Percentiles rank a stretch among this genome's conserved stretches.
These are phyloP conservation scores for Diplosoma virens DNA, from an alignment of 23 tunicate species.

Conservation along the genomic window DNA sequence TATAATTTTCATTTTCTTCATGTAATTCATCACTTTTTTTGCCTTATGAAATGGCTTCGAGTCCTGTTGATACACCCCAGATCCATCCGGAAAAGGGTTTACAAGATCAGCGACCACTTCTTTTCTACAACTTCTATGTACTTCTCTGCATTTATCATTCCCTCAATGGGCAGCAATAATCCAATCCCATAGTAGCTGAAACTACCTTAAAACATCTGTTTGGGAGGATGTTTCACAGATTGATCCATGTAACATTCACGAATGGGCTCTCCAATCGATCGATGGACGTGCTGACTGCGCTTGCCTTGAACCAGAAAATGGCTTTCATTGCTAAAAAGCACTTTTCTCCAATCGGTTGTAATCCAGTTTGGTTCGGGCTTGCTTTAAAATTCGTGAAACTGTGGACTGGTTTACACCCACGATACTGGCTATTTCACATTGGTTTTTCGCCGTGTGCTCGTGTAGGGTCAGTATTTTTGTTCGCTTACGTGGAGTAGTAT, in stretches of 20 bases:
- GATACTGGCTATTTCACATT: background rate
- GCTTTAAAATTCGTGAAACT: background rate
- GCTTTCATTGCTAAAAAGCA: constrained; percentile 13
- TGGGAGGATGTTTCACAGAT: constrained; percentile 5
- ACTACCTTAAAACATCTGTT: constrained; percentile 24
- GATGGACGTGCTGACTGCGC: constrained; percentile 16
- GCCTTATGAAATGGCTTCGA: background rate
- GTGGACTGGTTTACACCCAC: background rate
- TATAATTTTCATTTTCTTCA: background rate
- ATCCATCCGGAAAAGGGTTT: constrained; percentile 17
- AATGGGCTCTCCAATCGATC: constrained; percentile 23
- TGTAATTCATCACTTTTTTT: constrained; percentile 21
- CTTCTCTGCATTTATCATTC: constrained; percentile 16
- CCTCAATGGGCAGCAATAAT: constrained; percentile 13
- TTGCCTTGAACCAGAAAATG: constrained; percentile 8
- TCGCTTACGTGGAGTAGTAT: background rate
- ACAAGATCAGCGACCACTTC: constrained; percentile 9
- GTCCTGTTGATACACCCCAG: constrained; percentile 16
- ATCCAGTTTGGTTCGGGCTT: background rate
- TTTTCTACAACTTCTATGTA: constrained; percentile 9
- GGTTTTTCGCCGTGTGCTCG: background rate
- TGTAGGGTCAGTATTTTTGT: background rate
- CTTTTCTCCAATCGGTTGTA: constrained; percentile 20
- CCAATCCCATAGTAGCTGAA: background rate
- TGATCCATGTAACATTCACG: constrained; percentile 19